Base-by-base conservation (phyloP, 2,888 invertebrate genomes). In the Plebejus anna region DNA sequence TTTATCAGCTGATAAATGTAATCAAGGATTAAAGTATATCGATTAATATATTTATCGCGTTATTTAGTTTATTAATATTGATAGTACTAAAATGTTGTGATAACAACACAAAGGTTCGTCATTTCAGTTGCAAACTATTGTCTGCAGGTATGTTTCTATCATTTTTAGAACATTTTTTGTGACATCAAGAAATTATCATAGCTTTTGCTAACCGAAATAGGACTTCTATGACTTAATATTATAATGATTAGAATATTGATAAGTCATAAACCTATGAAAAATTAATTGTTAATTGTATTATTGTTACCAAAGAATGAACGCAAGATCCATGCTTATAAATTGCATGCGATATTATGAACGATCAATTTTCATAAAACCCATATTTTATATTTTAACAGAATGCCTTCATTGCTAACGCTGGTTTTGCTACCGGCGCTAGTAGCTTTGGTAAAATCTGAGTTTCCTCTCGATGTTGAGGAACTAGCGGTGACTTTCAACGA, bases 381-480 rank as follows among this genome's bases (percentile, higher is more conserved):
- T 28, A 9, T 22, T 7, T 22, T 1, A 72, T 55, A 55, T 16
- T 78, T 71, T 72, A 77, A 55, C 80, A 82, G 51, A 77, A 90
- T 90, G 90, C 13, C 57, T 16, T 78, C 80, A 36, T 70, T 85
- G 16, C 76, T 80, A 28, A 83, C 82, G 78, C 78, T 90, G 80
- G 80, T 84, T 2, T 32, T 87, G 5, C 61, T 91, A 61, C 82
- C 84, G 83, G 86, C 84, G 16, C 75, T 90, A 1, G 75, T 88
- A 38, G 83, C 85, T 4, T 16, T 86, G 0, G 86, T 84, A 0
- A 82, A 78, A 9, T 83, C 88, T 4, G 90, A 93, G 9, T 84
- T 86, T 36, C 92, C 93, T 0, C 70, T 92, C 1, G 89, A 90
- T 16, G 59, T 83, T 11, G 83, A 86, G 47, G 86, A 84, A 55